Evolutionary conservation across 2,888 invertebrate species (phyloP).

Genomic region (Bhutanitis thaidina): DNA sequence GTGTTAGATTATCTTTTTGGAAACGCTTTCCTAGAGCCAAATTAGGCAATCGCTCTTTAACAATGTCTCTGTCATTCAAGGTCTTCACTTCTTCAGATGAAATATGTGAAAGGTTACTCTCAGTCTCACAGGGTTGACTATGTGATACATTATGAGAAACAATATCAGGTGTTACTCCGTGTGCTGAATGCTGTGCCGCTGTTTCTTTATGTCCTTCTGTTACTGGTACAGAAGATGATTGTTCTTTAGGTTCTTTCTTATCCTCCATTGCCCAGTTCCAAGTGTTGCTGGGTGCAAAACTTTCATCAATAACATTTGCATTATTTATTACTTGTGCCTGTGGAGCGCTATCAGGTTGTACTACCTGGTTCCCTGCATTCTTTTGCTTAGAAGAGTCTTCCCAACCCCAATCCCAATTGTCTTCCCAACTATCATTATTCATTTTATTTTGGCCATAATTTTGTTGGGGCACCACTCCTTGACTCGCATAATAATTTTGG

Average conservation of each 20-base stretch:
- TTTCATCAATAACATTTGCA: conserved; percentile 78
- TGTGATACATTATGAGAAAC: conserved; percentile 31
- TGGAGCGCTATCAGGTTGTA: conserved; percentile 25
- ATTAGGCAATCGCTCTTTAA: conserved; percentile 65
- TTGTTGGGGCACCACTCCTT: conserved; percentile 42
- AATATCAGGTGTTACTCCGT: conserved; percentile 32
- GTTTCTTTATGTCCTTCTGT: conserved; percentile 33
- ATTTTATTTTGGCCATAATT: conserved; percentile 41
- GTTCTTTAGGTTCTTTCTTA: conserved; percentile 43
- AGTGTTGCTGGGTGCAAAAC: conserved; percentile 76
- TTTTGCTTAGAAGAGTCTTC: conserved; percentile 74
- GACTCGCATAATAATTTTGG: conserved; percentile 54
- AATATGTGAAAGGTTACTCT: conserved; percentile 33
- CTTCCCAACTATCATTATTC: conserved; percentile 61
- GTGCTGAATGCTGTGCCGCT: conserved; percentile 28
- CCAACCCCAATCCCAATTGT: conserved; percentile 82
- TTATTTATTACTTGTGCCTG: conserved; percentile 46
- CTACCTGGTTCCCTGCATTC: conserved; percentile 28
- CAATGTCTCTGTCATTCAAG: conserved; percentile 59
- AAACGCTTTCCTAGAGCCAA: conserved; percentile 65
- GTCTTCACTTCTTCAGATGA: conserved; percentile 51
- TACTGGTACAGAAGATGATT: conserved; percentile 12
- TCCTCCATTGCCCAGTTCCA: conserved; percentile 83
- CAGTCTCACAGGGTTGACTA: conserved; percentile 31
- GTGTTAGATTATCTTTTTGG: conserved; percentile 68